Percentiles rank a stretch among this genome's conserved stretches.
phyloP scores from a whole-genome alignment of 1,140 invertebrate genomes.

The Trichoplusia ni region DNA sequence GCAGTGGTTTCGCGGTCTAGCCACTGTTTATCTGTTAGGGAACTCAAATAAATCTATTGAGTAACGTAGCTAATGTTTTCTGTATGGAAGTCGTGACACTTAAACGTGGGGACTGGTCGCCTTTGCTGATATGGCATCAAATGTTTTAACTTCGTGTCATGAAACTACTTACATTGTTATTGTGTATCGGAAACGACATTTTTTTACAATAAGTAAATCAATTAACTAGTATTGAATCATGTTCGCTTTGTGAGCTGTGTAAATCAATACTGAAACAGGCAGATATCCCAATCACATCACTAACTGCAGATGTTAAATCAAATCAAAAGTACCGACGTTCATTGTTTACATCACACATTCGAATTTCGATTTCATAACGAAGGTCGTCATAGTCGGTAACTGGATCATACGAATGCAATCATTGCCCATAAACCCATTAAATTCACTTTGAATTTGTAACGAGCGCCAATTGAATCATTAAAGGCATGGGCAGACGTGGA shows the following conservation, averaged over 20 bases:
- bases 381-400: constrained; percentile 73
- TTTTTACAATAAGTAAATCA: constrained; percentile 5
- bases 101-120: constrained; percentile 43
- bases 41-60: constrained; percentile 70
- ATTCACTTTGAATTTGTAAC: constrained; percentile 62
- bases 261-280: no score
- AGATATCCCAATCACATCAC: neutral
- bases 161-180: constrained; percentile 21
- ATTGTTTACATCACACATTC: constrained; percentile 29
- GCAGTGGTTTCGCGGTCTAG: constrained; percentile 69
- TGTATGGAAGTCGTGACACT: constrained; percentile 62
- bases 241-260: no score
- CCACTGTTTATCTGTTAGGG: constrained; percentile 65
- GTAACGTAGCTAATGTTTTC: constrained; percentile 56
- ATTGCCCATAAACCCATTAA: constrained; percentile 60
- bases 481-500: constrained; percentile 48
- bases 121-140: constrained; percentile 42
- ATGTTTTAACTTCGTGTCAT: constrained; percentile 38
- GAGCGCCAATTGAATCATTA: constrained; percentile 59
- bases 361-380: constrained; percentile 71
- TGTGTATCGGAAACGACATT: constrained; percentile 17
- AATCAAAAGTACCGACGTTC: neutral
- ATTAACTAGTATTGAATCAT: neutral
- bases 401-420: constrained; percentile 59
- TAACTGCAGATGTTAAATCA: neutral